Evolutionary conservation across 1,140 invertebrate genomes (phyloP).

Genomic region (Dysdera silvatica): DNA sequence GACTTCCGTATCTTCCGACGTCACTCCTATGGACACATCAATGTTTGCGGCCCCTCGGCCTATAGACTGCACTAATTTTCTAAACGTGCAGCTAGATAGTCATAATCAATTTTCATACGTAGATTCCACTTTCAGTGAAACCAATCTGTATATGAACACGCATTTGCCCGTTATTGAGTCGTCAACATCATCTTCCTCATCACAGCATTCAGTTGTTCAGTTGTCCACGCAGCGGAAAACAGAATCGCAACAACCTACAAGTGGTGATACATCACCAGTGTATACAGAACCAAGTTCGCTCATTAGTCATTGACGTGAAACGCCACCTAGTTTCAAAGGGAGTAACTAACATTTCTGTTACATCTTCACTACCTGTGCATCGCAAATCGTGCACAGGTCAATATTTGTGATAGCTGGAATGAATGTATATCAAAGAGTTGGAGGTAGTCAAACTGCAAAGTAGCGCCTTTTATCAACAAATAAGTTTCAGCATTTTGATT

Average conservation of each 20-base stretch:
- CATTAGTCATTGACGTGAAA: conserved; percentile 25
- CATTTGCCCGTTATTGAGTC: conserved; percentile 3
- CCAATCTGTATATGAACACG: conserved; percentile 20
- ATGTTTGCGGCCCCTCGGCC: conserved; percentile 29
- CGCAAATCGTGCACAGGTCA: neutral
- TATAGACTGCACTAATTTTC: conserved; percentile 43
- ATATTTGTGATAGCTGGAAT: neutral
- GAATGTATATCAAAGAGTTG: neutral
- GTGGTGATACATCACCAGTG: conserved; percentile 7
- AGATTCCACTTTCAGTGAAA: conserved; percentile 17
- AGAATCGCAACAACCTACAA: conserved; percentile 4
- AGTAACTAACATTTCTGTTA: neutral
- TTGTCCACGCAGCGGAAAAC: conserved; percentile 14
- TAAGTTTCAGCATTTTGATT: neutral
- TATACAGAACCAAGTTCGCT: conserved; percentile 20
- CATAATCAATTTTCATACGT: conserved; percentile 21
- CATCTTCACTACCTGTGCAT: neutral
- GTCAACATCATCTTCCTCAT: conserved; percentile 34
- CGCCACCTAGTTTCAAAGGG: conserved; percentile 14
- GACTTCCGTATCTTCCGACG: conserved; percentile 29
- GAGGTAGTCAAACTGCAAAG: too few species aligned
- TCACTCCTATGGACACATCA: conserved; percentile 30
- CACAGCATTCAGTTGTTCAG: conserved; percentile 33
- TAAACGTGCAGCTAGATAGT: conserved; percentile 45
- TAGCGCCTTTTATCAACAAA: too few species aligned